Base-by-base conservation (phyloP, 2,888 invertebrate genomes). In the Amphipyra berbera region DNA sequence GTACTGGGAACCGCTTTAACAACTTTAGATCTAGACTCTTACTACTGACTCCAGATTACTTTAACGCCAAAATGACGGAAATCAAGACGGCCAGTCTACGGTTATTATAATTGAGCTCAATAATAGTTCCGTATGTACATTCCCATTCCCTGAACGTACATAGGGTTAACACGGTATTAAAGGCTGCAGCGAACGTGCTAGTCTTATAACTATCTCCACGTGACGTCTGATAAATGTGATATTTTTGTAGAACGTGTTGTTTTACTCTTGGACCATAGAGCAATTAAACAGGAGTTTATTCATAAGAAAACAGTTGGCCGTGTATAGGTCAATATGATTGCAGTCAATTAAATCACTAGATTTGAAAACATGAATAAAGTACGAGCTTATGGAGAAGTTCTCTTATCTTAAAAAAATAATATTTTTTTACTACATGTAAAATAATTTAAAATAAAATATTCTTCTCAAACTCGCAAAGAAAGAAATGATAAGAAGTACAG, bases 211-310 rank as follows among this genome's bases (percentile, higher is more conserved):
- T 64, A 38, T 57, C 10, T 38, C 41, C 30, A 21, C 27, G 54
- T 61, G 60, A 46, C 50, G 61, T 64, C 69, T 65, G 53, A 61
- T 68, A 58, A 68, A 69, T 75, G 75, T 78, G 70, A 74, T 74
- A 78, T 78, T 78, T 73, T 74, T 77, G 53, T 78, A 77, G 40
- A 62, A 30, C 12, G 7, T 48, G 12, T 54, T 70, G 7, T 71
- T 38, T 63, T 57, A 61, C 38, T 57, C 30, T 61, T 62, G 30
- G 47, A 49, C n/a, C 42, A 50, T 41, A 63, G 65, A 71, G 56
- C 64, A 44, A 56, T 44, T 56, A 70, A 48, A 65, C 65, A 58
- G 50, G 50, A 77, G 52, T 60, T 33, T 46, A 50, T 12, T 41
- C 8, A 5, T 45, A 55, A 69, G 38, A 7, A 58, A 54, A 47